phyloP scores from a whole-genome alignment of 92 coral and sea anemone species.

The Scolanthus callimorphus region DNA sequence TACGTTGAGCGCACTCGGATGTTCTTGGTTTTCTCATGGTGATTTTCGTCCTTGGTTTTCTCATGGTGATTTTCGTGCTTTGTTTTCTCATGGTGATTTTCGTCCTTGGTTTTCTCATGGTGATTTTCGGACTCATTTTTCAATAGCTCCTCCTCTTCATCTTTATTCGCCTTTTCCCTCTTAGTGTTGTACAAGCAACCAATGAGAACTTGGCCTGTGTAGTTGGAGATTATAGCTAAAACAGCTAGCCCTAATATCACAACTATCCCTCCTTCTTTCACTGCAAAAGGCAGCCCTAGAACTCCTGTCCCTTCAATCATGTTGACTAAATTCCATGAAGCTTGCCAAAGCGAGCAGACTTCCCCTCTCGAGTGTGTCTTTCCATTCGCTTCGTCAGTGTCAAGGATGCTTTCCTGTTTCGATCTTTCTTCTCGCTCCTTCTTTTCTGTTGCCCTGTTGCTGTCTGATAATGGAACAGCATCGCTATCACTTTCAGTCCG shows the following conservation, averaged over 20 bases:
- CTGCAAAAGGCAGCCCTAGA: slow-evolving; percentile 45
- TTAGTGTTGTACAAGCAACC: slow-evolving; percentile 35
- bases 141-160: not conserved
- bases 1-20: slow-evolving; percentile 39
- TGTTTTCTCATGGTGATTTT: too few relatives aligned
- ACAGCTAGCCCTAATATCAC: slow-evolving; percentile 32
- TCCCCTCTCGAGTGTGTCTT: too few relatives aligned
- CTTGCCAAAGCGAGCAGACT: slow-evolving; percentile 26
- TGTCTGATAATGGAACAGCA: slow-evolving; percentile 16
- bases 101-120: too few relatives aligned
- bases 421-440: too few relatives aligned
- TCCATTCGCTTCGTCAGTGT: too few relatives aligned
- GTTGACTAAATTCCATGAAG: slow-evolving; percentile 49
- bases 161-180: not conserved
- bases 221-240: slow-evolving; percentile 44
- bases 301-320: slow-evolving; percentile 53
- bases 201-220: slow-evolving; percentile 48
- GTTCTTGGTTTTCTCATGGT: too few relatives aligned
- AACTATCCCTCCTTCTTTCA: slow-evolving; percentile 44
- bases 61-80: too few relatives aligned
- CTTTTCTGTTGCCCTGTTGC: too few relatives aligned
- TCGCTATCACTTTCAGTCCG: slow-evolving; percentile 32
- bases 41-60: too few relatives aligned
- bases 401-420: too few relatives aligned
- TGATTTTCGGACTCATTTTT: too few relatives aligned